A percentile compares a stretch with the other conserved stretches of the same genome.
phyloP scores from a whole-genome alignment of 2,888 invertebrate species.

The Torymus tubicola region DNA sequence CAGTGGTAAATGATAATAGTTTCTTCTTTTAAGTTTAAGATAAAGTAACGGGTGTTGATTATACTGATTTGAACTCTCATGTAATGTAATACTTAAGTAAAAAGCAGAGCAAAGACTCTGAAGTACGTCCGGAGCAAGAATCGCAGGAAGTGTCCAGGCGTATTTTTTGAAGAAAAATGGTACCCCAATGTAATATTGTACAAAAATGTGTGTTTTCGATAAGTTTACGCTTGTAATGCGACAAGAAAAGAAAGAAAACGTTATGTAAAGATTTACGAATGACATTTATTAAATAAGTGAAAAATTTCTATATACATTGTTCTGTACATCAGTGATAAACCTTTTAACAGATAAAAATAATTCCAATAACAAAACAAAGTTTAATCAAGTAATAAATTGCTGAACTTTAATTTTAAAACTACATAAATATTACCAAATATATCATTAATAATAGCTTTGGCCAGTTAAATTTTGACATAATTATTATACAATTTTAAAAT shows the following conservation, averaged over 20 bases:
- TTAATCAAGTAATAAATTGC: slow-evolving; percentile 9
- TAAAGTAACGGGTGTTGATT: slow-evolving; percentile 47
- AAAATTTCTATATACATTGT: slow-evolving; percentile 66
- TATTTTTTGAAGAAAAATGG: slow-evolving; percentile 49
- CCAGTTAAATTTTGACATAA: no score
- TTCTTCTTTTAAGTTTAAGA: slow-evolving; percentile 54
- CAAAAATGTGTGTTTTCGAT: slow-evolving; percentile 59
- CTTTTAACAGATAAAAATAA: slow-evolving; percentile 17
- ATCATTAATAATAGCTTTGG: no score
- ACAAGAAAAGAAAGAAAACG: slow-evolving; percentile 58
- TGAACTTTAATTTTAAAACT: not conserved
- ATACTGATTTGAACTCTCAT: slow-evolving; percentile 52
- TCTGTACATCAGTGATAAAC: slow-evolving; percentile 49
- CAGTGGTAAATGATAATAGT: slow-evolving; percentile 46
- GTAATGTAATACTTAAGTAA: slow-evolving; percentile 50
- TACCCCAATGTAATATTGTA: slow-evolving; percentile 58
- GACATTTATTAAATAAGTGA: slow-evolving; percentile 66
- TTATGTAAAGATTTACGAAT: slow-evolving; percentile 62
- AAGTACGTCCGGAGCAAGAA: slow-evolving; percentile 32
- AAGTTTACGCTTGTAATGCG: slow-evolving; percentile 58
- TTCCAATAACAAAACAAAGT: slow-evolving; percentile 16
- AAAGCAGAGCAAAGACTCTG: slow-evolving; percentile 16
- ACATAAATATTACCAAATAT: not conserved
- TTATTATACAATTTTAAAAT: no score
- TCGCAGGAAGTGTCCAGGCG: slow-evolving; percentile 32